Evolutionary conservation across 2,113 vertebrate genomes (phyloP), one percentile per base, ranked within the genome.

Genomic region (Sceloporus tristichus): DNA sequence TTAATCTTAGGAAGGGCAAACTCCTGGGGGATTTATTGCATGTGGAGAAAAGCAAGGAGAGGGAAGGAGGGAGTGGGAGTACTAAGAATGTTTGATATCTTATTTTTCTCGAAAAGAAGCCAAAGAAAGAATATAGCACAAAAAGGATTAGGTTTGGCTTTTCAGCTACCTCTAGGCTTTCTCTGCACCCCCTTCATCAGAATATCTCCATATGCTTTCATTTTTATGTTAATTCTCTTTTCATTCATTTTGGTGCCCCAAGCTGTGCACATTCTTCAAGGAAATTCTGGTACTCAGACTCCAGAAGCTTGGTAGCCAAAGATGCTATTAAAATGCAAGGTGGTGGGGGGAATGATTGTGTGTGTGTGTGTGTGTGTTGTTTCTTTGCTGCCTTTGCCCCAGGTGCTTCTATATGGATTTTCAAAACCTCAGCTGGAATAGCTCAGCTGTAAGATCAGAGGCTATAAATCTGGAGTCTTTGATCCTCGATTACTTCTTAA

Each of bases 181-280:
- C 62, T 73, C 34, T 18, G n/a, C 54, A 9, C 73, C 65, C 5
- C 29, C 13, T 18, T 62, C 59, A 2, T 62, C 59, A 62, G 70
- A 56, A 85, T 62, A 68, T 83, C 87, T 88, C 87, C 87, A 84
- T 84, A 88, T 88, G 87, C 83, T 84, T 88, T 88, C 87, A 88
- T 88, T 88, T 88, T 88, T 84, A 88, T 88, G 87, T 34, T 88
- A 88, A 88, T 88, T 88, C 77, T 66, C 87, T 84, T 88, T 84
- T 77, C 87, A 84, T 88, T 84, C 87, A 76, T 83, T 54, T 71
- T 56, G 62, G 21, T 70, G 78, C 84, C 65, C 48, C 84, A 89
- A 86, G 84, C 84, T 89, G 79, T 82, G 79, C 73, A 70, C 59
- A 59, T 82, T 59, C 75, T 86, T 71, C 73, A 76, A 75, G 78